A percentile compares a stretch with the other conserved stretches of the same genome.
Conservation (phyloP, 2,888 invertebrate species). For the Drosophila leonis region DNA sequence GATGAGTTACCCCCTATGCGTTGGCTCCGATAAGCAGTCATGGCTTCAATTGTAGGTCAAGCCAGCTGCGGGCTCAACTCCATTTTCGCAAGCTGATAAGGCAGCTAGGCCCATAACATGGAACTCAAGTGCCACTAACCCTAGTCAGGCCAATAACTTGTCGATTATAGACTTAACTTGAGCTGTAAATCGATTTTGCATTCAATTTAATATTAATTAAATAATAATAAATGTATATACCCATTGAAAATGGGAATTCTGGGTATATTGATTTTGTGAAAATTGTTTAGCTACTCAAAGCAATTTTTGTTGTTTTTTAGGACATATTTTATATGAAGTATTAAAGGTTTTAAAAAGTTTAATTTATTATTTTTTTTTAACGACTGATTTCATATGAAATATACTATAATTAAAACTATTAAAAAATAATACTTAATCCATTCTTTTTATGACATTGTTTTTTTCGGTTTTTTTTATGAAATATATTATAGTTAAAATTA, state of each 20-base stretch:
- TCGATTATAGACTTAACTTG: not conserved
- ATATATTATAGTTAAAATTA: too few species aligned
- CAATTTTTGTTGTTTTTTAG: too few species aligned
- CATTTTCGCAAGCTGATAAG: constrained; percentile 28
- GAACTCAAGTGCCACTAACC: not conserved
- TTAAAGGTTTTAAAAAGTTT: too few species aligned
- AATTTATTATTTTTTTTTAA: too few species aligned
- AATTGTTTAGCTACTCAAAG: too few species aligned
- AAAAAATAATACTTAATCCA: too few species aligned
- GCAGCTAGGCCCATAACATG: not conserved
- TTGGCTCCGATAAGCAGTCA: constrained; percentile 55
- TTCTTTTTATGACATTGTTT: too few species aligned
- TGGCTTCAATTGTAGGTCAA: constrained; percentile 54
- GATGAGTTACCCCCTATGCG: constrained; percentile 39
- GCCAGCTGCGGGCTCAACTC: constrained; percentile 27
- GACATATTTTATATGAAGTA: too few species aligned
- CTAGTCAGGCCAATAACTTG: not conserved
- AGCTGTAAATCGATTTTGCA: not conserved
- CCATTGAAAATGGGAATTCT: not conserved
- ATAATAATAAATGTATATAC: not conserved
- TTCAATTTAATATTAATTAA: not conserved
- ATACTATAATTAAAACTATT: too few species aligned
- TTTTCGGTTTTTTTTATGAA: too few species aligned
- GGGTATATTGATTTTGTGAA: not conserved
- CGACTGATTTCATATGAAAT: too few species aligned